Conservation (phyloP, 2,113 vertebrate species). For the Paralichthys olivaceus region DNA sequence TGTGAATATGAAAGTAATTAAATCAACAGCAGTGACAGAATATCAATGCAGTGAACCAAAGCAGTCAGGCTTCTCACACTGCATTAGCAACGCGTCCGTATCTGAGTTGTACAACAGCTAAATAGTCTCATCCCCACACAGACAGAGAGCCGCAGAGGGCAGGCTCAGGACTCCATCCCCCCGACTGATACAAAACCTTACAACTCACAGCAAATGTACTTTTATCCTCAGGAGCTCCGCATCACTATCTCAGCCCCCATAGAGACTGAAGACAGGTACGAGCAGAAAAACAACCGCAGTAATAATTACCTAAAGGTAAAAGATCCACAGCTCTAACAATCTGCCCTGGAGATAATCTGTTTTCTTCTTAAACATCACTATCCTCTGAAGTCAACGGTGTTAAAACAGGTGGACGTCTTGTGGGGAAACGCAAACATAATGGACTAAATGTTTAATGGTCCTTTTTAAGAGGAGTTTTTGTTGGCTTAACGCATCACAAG, state of each 20-base stretch:
- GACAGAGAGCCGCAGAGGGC: neutral
- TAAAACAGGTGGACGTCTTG: conserved; percentile 31
- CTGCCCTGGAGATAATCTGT: conserved; percentile 38
- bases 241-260: conserved; percentile 16
- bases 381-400: conserved; percentile 6
- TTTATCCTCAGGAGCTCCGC: conserved; percentile 30
- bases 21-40: neutral
- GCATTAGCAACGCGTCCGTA: neutral
- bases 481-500: neutral
- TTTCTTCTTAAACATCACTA: neutral
- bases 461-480: conserved; percentile 19
- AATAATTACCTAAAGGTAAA: conserved; percentile 34
- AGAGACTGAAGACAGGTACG: conserved; percentile 21
- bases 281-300: conserved; percentile 28
- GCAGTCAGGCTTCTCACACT: neutral
- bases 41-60: no score
- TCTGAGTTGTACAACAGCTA: conserved; percentile 11
- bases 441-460: conserved; percentile 23
- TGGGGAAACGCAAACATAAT: conserved; percentile 23
- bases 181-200: conserved; percentile 21
- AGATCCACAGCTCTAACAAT: neutral
- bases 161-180: neutral
- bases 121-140: conserved; percentile 31
- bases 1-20: no score
- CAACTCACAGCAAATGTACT: conserved; percentile 6